Conservation (phyloP, 30 jellyfish, hydroid and myxozoan genomes). For the Aurelia coerulea region DNA sequence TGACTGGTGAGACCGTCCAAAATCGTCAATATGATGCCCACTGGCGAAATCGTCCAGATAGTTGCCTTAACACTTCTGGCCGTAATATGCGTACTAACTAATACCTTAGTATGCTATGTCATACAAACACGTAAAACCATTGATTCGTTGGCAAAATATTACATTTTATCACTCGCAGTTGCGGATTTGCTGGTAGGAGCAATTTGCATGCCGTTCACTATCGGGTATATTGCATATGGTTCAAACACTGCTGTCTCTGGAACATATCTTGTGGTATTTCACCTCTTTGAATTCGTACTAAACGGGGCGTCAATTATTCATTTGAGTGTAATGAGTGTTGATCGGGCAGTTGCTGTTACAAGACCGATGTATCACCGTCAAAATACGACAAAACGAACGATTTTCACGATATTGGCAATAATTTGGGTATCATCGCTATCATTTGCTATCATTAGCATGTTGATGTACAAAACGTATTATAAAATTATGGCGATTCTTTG, state of each 20-base stretch:
- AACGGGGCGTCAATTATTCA: not conserved
- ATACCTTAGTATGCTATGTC: not conserved
- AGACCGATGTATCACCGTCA: not conserved
- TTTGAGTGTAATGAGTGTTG: not conserved
- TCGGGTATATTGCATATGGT: not conserved
- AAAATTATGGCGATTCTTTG: not conserved
- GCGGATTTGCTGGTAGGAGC: constrained; percentile 4
- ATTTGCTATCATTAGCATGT: not conserved
- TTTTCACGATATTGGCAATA: not conserved
- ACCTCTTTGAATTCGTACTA: not conserved
- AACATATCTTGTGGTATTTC: not conserved
- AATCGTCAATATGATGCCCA: not conserved
- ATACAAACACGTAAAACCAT: not conserved
- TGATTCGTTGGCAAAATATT: not conserved
- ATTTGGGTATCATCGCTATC: not conserved
- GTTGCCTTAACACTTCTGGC: not conserved
- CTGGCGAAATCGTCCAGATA: not conserved
- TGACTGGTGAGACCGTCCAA: not conserved
- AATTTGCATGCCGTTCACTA: not conserved
- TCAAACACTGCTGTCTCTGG: not conserved
- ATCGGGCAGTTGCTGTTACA: not conserved
- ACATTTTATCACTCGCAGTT: not conserved
- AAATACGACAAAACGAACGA: not conserved
- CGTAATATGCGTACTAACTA: not conserved
- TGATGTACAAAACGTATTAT: not conserved